These are phyloP conservation scores for Ellobius talpinus DNA, from an alignment of 2,113 vertebrate species.

Conservation along the genomic window DNA sequence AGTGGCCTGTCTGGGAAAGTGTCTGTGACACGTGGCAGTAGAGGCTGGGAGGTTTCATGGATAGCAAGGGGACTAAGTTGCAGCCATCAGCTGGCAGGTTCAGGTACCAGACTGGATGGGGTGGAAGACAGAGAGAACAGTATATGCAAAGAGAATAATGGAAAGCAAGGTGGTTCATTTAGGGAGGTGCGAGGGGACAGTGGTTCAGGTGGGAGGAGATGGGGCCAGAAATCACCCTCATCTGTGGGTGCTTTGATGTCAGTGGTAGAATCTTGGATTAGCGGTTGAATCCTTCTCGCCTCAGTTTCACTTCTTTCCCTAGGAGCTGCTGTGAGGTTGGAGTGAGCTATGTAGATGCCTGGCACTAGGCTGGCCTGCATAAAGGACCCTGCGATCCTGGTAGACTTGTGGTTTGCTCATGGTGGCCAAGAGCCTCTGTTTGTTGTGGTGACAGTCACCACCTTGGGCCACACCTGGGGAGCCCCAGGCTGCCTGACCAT, in stretches of 20 bases:
- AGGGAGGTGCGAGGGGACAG: no score
- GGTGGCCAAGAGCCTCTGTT: slow-evolving; percentile 45
- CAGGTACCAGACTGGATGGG: rapidly evolving
- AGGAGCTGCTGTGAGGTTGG: neutral
- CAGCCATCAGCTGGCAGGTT: neutral
- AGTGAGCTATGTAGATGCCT: neutral
- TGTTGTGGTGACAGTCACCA: slow-evolving; percentile 63
- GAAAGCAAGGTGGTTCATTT: no score
- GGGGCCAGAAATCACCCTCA: neutral
- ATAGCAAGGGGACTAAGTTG: neutral
- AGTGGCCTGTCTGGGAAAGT: neutral
- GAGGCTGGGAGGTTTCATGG: neutral
- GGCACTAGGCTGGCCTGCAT: neutral
- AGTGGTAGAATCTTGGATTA: neutral
- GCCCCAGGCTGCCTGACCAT: slow-evolving; percentile 50
- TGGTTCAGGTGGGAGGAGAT: neutral
- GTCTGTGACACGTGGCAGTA: neutral
- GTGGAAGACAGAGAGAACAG: neutral
- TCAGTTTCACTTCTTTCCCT: neutral
- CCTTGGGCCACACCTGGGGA: slow-evolving; percentile 59
- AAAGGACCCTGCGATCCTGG: neutral
- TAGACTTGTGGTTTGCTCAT: neutral
- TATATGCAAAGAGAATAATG: neutral
- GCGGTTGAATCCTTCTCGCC: neutral
- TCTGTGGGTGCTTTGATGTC: neutral